Evolutionary conservation across 2,888 invertebrate genomes (phyloP), one percentile per base, ranked within the genome.

Genomic region (Drepanosiphum platanoidis): DNA sequence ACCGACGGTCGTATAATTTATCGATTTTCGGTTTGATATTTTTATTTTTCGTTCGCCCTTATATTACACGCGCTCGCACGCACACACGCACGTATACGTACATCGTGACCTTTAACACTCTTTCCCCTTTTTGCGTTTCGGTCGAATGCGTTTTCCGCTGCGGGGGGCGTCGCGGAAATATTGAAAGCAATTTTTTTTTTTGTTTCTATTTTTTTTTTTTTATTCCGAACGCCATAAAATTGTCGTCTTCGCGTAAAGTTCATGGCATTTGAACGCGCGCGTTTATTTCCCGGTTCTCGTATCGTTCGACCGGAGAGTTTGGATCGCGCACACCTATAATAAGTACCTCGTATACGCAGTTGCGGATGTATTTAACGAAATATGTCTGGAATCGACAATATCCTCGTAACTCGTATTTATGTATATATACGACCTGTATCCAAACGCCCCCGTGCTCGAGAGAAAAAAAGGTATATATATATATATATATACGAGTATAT

Each of bases 21-120:
- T 81, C 71, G 81, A 81, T 71, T 81, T 71, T 58, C n/a, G 3
- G 81, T 70, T n/a, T 70, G 80, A 80, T 58, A 58, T 71, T 71
- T 77, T 66, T 42, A 18, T 77, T 68, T 68, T n/a, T 7, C 66
- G 13, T 15, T 58, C n/a, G 4, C 39, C n/a, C 52, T 8, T 32
- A 9, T 27, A 46, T 11, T 32, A 34, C 68, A 34, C n/a, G 22
- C 30, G 3, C 27, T 32, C n/a, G n/a, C n/a, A n/a, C n/a, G n/a
- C n/a, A n/a, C n/a, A n/a, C n/a, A n/a, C n/a, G n/a, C n/a, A n/a
- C n/a, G n/a, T n/a, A n/a, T n/a, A n/a, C n/a, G n/a, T n/a, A n/a
- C n/a, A n/a, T n/a, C n/a, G 71, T 30, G 58, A 71, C 81, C 81
- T 81, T 71, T 81, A 81, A 58, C 39, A 39, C 70, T 36, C 36